Conservation (phyloP, 2,888 invertebrate species). For the Tromatobia lineatoria region DNA sequence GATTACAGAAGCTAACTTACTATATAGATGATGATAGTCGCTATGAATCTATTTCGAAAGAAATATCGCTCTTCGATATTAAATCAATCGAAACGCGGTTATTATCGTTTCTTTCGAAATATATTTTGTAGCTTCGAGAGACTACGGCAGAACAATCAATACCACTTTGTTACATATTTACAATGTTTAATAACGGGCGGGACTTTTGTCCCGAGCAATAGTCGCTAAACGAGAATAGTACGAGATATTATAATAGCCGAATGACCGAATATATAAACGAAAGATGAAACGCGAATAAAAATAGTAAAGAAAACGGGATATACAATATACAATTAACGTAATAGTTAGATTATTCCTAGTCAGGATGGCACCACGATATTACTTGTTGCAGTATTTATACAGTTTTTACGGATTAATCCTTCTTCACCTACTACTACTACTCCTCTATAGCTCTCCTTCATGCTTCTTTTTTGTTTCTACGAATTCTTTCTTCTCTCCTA, state of each 20-base stretch:
- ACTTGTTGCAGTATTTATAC: constrained; percentile 84
- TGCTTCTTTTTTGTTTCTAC: constrained; percentile 59
- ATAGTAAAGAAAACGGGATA: constrained; percentile 58
- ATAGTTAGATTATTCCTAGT: constrained; percentile 81
- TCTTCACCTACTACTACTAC: constrained; percentile 55
- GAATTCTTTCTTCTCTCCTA: constrained; percentile 54
- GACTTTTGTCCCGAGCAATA: constrained; percentile 84
- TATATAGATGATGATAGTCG: constrained; percentile 58
- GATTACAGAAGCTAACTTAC: constrained; percentile 64
- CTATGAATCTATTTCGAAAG: constrained; percentile 15
- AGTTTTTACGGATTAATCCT: constrained; percentile 77
- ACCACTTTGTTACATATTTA: constrained; percentile 85
- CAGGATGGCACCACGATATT: constrained; percentile 83
- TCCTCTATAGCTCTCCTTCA: constrained; percentile 45
- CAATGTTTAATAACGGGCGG: constrained; percentile 82
- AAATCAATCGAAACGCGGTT: constrained; percentile 1
- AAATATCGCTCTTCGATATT: constrained; percentile 17
- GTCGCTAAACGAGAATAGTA: constrained; percentile 74
- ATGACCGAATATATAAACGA: constrained; percentile 63
- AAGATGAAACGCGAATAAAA: constrained; percentile 47
- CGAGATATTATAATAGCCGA: constrained; percentile 70
- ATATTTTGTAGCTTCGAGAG: constrained; percentile 44
- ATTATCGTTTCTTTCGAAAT: constrained; percentile 12
- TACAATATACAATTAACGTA: constrained; percentile 66
- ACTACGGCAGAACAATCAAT: constrained; percentile 81